Base-by-base conservation (phyloP, 2,113 vertebrate species). In the Anoplopoma fimbria region DNA sequence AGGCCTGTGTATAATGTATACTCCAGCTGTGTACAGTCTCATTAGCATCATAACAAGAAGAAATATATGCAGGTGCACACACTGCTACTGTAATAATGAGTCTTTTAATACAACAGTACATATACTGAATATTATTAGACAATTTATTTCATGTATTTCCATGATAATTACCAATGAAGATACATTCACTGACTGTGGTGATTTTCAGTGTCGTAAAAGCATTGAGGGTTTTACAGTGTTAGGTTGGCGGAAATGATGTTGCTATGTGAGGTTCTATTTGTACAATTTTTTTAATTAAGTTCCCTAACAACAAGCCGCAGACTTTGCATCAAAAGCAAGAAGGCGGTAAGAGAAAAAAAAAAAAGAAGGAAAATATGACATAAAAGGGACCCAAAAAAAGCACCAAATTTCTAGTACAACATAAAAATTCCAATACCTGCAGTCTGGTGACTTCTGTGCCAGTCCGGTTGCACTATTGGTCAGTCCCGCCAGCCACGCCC, bases 401-500 rank as follows among this genome's bases (percentile, higher is more conserved):
- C 47, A 38, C 9, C 31, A 29, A 29, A 38, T n/a, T 12, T 71
- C 12, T 0, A 45, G 9, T 4, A 12, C n/a, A 23, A 6, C 29
- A 19, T 19, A 23, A 19, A 13, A 15, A 33, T 36, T 8, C 15
- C 1, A 5, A 17, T 89, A 96, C 95, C 93, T 96, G 95, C 94
- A 96, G 86, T 96, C 95, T 33, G 93, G 94, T 12, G 95, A 95
- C 64, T 84, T 93, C 36, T 94, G 92, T 9, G 93, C 92, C 75
- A 94, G 78, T 67, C 93, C 94, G 15, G 94, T 75, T 0, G 91
- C n/a, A 17, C 93, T 91, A 57, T 93, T 96, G 81, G 95, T 94
- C 70, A 98, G 88, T 29, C 94, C 95, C n/a, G 97, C 97, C 25
- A 98, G 92, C 94, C 96, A 96, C 34, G 97, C 95, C 4, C 97